Base-by-base conservation (phyloP, 2,888 invertebrate genomes). In the Drosophila helvetica region DNA sequence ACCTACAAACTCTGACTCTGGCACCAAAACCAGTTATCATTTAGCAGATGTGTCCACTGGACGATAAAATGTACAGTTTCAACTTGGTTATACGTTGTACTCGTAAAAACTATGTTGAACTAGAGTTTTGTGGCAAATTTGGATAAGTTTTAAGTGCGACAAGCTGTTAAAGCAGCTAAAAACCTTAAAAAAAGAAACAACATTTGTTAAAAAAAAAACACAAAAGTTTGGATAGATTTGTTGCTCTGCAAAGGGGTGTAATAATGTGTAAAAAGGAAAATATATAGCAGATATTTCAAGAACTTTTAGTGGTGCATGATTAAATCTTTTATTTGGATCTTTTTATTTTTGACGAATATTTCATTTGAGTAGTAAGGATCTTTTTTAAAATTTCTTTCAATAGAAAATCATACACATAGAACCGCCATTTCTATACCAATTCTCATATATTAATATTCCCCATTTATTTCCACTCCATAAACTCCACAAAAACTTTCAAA, bases 21-120 rank as follows among this genome's bases (percentile, higher is more conserved):
- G 1, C 25, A 3, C 10, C 71, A 53, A 38, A 15, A 38, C 2
- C 38, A 38, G 38, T 38, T 38, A 38, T 15, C 38, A 38, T 50
- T 50, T 50, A 25, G 27, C 52, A 27, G 33, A 52, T 30, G 27
- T 17, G 52, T 33, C 38, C 38, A 6, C 38, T 38, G 38, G 38
- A 38, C 38, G 15, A 38, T 38, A 38, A 38, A 38, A 38, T 38
- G n/a, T 38, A 38, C 38, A 38, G 38, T 38, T 38, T 38, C 15
- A 38, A 38, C n/a, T n/a, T 38, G 38, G 7, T 7, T 38, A 6
- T 38, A 38, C 7, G n/a, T 38, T 38, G 38, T 8, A 27, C 27
- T 8, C 27, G 27, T 38, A 15, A 38, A 38, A 38, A 38, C 38
- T n/a, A 38, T 7, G 38, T 38, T 38, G 15, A 38, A 38, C 38